Conservation (phyloP, 2,888 invertebrate species). For the Camptogramma bilineatum region DNA sequence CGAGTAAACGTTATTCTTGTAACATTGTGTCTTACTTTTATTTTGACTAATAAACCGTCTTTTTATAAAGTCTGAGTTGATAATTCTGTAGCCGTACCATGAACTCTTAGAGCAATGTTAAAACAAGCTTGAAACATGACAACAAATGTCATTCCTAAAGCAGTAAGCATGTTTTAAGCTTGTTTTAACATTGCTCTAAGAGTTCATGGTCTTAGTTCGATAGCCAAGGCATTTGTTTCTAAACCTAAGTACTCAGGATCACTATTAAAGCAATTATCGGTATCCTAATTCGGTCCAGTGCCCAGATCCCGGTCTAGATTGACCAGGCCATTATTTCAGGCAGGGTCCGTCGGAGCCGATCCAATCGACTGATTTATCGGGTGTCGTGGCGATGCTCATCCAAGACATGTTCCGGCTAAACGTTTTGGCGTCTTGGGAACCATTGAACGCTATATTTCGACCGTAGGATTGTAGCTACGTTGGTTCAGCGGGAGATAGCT, state of each 20-base stretch:
- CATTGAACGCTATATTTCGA: not conserved
- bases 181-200: no score
- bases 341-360: conserved; percentile 49
- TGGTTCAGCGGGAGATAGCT: not conserved
- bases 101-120: no score
- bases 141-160: no score
- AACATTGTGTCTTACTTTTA: no score
- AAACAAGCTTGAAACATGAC: no score
- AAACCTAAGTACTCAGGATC: not conserved
- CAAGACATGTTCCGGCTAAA: conserved; percentile 50
- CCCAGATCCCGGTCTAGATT: conserved; percentile 14
- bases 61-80: no score
- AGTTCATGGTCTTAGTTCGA: not conserved
- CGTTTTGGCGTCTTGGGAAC: conserved; percentile 47
- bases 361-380: conserved; percentile 67
- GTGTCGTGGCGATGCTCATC: conserved; percentile 52
- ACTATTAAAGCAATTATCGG: conserved; percentile 37
- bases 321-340: conserved; percentile 39
- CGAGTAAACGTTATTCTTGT: no score
- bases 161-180: no score
- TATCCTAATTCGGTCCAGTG: conserved; percentile 36
- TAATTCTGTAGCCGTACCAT: no score
- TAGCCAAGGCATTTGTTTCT: not conserved
- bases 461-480: not conserved
- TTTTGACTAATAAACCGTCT: no score